Percentiles rank a stretch among this genome's conserved stretches.
Conservation (phyloP, 2,797 vertebrate genomes). For the Rousettus madagascariensis region DNA sequence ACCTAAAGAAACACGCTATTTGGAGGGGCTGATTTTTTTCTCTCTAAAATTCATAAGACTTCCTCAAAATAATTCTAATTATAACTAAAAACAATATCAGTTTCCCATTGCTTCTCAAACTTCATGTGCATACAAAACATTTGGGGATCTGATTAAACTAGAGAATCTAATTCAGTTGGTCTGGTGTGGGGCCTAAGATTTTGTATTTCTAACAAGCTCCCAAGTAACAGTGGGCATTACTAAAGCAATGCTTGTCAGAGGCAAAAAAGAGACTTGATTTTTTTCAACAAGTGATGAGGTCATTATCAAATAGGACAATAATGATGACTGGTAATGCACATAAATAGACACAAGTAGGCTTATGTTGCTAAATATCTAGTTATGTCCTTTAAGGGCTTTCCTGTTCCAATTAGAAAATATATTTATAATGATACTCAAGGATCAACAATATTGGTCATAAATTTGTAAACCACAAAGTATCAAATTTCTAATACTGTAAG, state of each 20-base stretch:
- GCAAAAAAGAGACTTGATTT: slow-evolving; percentile 39
- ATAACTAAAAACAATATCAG: neutral
- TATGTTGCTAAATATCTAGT: slow-evolving; percentile 30
- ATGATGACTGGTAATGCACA: slow-evolving; percentile 5
- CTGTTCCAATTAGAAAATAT: neutral
- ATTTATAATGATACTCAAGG: slow-evolving; percentile 23
- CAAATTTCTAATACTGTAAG: slow-evolving; percentile 44
- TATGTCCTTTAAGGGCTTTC: neutral
- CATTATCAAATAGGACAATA: slow-evolving; percentile 29
- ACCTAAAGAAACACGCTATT: neutral
- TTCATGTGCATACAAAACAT: slow-evolving; percentile 4
- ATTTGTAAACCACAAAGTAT: slow-evolving; percentile 47
- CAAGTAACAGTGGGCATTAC: neutral
- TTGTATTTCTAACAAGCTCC: slow-evolving; percentile 38
- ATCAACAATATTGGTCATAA: slow-evolving; percentile 25
- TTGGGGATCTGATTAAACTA: neutral
- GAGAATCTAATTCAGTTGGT: slow-evolving; percentile 42
- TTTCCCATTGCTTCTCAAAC: slow-evolving; percentile 30
- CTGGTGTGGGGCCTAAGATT: neutral
- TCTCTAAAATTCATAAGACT: neutral
- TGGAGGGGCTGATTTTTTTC: neutral
- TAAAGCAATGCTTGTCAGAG: neutral
- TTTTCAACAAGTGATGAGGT: slow-evolving; percentile 33
- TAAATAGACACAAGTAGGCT: neutral
- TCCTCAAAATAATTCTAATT: slow-evolving; percentile 48